These are phyloP conservation scores for Theonella swinhoei DNA, from an alignment of 37 sponge, comb jelly and placozoan species.

Conservation along the genomic window DNA sequence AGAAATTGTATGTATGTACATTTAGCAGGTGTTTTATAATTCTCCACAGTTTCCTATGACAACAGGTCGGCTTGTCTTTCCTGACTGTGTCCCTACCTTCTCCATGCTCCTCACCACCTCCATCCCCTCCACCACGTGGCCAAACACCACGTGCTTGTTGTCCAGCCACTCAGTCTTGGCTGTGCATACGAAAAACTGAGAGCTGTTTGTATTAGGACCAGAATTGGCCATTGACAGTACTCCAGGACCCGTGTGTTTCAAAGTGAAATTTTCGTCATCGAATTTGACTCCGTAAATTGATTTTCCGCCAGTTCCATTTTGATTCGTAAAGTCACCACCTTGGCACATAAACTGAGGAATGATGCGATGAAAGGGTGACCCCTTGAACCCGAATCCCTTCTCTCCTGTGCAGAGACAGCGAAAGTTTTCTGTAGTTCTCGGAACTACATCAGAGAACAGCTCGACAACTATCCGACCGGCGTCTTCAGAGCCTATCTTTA, in stretches of 20 bases:
- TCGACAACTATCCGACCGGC: constrained; percentile 80
- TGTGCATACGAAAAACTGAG: constrained; percentile 89
- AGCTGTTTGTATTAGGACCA: constrained; percentile 92
- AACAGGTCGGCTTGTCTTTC: constrained; percentile 87
- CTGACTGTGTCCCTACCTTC: constrained; percentile 88
- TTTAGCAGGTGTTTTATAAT: constrained; percentile 24
- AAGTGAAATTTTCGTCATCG: constrained; percentile 95
- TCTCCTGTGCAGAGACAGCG: constrained; percentile 92
- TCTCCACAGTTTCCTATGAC: constrained; percentile 90
- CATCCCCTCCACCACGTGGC: constrained; percentile 89
- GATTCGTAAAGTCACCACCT: constrained; percentile 90
- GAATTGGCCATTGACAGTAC: constrained; percentile 94
- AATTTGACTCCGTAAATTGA: constrained; percentile 96
- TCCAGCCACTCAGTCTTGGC: constrained; percentile 92
- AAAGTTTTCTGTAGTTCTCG: constrained; percentile 91
- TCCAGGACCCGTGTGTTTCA: constrained; percentile 93
- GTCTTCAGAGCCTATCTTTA: constrained; percentile 71
- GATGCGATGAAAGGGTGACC: constrained; percentile 93
- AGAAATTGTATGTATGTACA: too few relatives aligned
- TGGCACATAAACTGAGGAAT: constrained; percentile 98
- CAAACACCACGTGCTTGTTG: constrained; percentile 99
- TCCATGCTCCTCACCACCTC: constrained; percentile 89
- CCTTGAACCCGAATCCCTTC: constrained; percentile 95
- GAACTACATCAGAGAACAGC: constrained; percentile 77
- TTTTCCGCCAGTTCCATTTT: constrained; percentile 96